Evolutionary conservation across 2,888 invertebrate genomes (phyloP).

Genomic region (Chesias legatella): DNA sequence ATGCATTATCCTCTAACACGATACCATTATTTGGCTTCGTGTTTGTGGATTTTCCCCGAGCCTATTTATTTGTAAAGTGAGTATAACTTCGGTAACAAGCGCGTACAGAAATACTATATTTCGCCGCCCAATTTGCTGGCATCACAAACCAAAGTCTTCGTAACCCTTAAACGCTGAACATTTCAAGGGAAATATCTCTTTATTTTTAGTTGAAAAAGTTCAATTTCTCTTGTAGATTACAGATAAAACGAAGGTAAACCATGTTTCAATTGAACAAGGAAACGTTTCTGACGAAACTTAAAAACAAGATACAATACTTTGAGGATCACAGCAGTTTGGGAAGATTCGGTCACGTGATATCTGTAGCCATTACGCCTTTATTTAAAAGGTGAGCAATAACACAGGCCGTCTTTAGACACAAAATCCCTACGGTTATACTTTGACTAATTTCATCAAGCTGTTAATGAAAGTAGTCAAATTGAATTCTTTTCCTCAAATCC

Average conservation of each 20-base stretch:
- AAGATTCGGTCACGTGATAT: slow-evolving; percentile 56
- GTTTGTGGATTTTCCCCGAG: too few relatives aligned
- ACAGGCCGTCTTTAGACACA: too few relatives aligned
- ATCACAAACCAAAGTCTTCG: slow-evolving; percentile 8
- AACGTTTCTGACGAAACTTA: slow-evolving; percentile 31
- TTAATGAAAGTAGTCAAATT: too few relatives aligned
- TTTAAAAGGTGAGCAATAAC: slow-evolving; percentile 49
- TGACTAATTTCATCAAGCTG: too few relatives aligned
- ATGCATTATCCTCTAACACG: too few relatives aligned
- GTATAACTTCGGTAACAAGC: slow-evolving; percentile 19
- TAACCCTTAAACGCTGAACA: background rate
- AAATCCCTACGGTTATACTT: too few relatives aligned
- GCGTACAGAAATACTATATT: slow-evolving; percentile 8
- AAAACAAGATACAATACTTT: slow-evolving; percentile 52
- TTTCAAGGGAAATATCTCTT: slow-evolving; percentile 1
- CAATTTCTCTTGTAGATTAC: slow-evolving; percentile 6
- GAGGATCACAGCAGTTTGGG: slow-evolving; percentile 57
- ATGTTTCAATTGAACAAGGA: slow-evolving; percentile 11
- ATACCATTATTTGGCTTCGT: too few relatives aligned
- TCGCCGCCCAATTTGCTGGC: slow-evolving; percentile 6
- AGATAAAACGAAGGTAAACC: slow-evolving; percentile 1
- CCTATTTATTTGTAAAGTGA: slow-evolving; percentile 1
- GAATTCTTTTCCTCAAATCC: too few relatives aligned
- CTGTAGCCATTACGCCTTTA: slow-evolving; percentile 39
- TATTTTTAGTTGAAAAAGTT: background rate